Evolutionary conservation across 1,140 invertebrate genomes (phyloP).

Genomic region (Zaprionus vittiger): DNA sequence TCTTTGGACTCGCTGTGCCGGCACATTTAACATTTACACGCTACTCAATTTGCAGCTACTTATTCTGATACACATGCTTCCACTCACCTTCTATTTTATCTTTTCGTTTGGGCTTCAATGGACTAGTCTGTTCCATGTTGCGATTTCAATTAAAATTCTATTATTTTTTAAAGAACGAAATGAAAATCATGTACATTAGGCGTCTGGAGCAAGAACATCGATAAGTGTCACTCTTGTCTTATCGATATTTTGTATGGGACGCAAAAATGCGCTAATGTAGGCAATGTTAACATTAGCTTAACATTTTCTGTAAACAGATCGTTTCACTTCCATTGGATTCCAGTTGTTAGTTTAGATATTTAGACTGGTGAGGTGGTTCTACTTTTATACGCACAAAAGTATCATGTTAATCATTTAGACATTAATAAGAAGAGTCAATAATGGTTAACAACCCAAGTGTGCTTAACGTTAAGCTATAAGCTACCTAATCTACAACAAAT

Average conservation of each 20-base stretch:
- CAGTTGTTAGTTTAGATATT: slow-evolving; percentile 11
- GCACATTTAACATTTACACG: slow-evolving; percentile 48
- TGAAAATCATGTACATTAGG: slow-evolving; percentile 40
- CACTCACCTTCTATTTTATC: slow-evolving; percentile 71
- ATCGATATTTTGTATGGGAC: slow-evolving; percentile 14
- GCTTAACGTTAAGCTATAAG: neutral
- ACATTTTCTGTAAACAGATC: slow-evolving; percentile 19
- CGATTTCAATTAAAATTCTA: slow-evolving; percentile 15
- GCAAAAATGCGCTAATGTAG: neutral
- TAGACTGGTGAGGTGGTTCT: slow-evolving; percentile 33
- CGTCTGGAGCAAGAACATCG: slow-evolving; percentile 43
- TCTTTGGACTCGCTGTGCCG: slow-evolving; percentile 53
- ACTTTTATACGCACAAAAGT: slow-evolving; percentile 23
- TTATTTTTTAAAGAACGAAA: slow-evolving; percentile 26
- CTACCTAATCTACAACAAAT: neutral
- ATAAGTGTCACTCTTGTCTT: neutral
- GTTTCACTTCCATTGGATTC: slow-evolving; percentile 20
- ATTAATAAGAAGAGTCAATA: slow-evolving; percentile 27
- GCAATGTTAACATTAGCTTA: neutral
- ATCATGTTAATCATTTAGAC: slow-evolving; percentile 27
- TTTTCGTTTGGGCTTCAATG: slow-evolving; percentile 57
- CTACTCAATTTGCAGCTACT: slow-evolving; percentile 31
- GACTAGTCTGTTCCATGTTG: slow-evolving; percentile 59
- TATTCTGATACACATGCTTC: slow-evolving; percentile 40
- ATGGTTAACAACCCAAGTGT: slow-evolving; percentile 10